Conservation (phyloP, 2,888 invertebrate genomes). For the Agrochola macilenta region DNA sequence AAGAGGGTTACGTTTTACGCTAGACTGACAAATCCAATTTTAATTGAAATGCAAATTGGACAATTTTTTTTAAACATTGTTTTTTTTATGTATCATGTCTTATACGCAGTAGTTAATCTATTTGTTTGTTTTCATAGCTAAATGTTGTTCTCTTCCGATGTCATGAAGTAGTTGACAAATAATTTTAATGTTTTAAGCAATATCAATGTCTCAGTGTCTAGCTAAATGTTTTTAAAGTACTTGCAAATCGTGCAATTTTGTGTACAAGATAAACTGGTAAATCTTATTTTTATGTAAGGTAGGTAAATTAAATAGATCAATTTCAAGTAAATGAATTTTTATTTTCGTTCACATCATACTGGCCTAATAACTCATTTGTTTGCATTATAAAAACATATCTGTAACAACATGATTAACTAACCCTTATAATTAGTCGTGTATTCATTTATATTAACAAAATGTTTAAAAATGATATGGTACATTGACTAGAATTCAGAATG, state of each 20-base stretch:
- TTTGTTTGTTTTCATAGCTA: neutral
- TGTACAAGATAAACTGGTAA: neutral
- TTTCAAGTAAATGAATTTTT: slow-evolving; percentile 87
- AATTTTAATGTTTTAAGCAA: slow-evolving; percentile 5
- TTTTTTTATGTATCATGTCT: neutral
- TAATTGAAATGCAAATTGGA: neutral
- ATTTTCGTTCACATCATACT: slow-evolving; percentile 89
- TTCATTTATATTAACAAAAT: slow-evolving; percentile 82
- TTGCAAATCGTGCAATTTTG: neutral
- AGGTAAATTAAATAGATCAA: slow-evolving; percentile 64
- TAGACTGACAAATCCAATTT: neutral
- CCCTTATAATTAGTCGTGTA: slow-evolving; percentile 77
- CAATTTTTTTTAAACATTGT: neutral
- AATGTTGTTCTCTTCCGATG: neutral
- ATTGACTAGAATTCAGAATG: slow-evolving; percentile 85
- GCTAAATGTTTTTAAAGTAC: neutral
- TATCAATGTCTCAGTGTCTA: neutral
- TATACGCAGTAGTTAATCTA: neutral
- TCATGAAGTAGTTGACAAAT: neutral
- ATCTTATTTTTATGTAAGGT: slow-evolving; percentile 29
- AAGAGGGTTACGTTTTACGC: neutral
- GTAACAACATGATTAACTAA: slow-evolving; percentile 89
- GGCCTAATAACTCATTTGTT: slow-evolving; percentile 87
- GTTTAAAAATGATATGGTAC: slow-evolving; percentile 89
- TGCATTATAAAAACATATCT: slow-evolving; percentile 89